These are phyloP conservation scores for Anastrepha obliqua DNA, from an alignment of 1,140 invertebrate species.

Conservation along the genomic window DNA sequence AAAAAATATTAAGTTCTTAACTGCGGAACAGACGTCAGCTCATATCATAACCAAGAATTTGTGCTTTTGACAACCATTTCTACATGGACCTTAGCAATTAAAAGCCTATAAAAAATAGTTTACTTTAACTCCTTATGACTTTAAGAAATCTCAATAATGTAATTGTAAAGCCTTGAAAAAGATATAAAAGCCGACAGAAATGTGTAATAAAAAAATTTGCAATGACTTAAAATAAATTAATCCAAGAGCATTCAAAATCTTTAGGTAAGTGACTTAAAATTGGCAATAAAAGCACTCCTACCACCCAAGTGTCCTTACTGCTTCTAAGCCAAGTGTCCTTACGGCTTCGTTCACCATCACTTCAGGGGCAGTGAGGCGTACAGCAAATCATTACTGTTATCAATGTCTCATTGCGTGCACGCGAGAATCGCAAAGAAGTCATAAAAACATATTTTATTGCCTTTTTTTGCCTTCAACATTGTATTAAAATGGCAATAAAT, in stretches of 20 bases:
- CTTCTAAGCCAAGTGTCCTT: not conserved
- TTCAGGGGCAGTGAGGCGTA: not conserved
- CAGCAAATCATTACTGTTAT: slow-evolving; percentile 12
- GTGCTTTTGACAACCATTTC: no score
- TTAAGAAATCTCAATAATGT: not conserved
- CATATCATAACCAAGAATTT: no score
- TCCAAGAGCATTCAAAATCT: not conserved
- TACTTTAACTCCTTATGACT: not conserved
- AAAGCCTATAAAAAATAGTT: not conserved
- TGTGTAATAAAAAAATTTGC: not conserved
- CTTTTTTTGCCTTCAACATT: not conserved
- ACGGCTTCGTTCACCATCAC: not conserved
- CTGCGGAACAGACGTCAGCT: no score
- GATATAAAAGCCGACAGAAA: not conserved
- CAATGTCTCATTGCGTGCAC: slow-evolving; percentile 35
- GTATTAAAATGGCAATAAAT: slow-evolving; percentile 39
- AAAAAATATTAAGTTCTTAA: no score
- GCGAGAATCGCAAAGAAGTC: not conserved
- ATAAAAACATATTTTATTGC: slow-evolving; percentile 34
- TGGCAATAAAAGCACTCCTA: not conserved
- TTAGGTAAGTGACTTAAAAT: not conserved
- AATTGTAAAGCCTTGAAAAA: not conserved
- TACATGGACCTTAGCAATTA: not conserved
- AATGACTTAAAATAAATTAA: not conserved
- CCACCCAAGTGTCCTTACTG: no score